Evolutionary conservation across 2,113 vertebrate species (phyloP).

Genomic region (Pygoscelis antarcticus): DNA sequence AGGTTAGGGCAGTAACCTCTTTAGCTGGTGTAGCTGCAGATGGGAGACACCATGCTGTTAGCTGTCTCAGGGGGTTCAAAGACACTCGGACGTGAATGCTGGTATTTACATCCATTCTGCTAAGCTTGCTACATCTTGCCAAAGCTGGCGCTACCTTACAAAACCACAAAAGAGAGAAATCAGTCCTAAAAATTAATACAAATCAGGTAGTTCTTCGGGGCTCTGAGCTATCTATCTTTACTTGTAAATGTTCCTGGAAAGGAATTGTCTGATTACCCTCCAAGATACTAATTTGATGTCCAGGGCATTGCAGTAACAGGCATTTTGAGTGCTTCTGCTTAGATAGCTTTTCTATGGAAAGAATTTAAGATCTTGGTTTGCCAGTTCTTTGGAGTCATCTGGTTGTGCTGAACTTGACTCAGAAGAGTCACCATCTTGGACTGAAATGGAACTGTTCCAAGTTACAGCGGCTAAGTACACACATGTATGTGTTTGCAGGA

Average conservation of each 20-base stretch:
- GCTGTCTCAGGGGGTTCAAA: neutral
- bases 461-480: neutral
- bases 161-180: neutral
- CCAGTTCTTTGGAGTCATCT: neutral
- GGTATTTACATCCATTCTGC: neutral
- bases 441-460: neutral
- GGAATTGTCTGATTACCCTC: neutral
- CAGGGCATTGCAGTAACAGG: neutral
- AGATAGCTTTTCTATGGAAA: constrained; percentile 21
- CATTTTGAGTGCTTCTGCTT: neutral
- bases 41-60: rapidly evolving
- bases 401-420: constrained; percentile 6
- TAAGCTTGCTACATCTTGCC: neutral
- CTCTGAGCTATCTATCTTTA: neutral
- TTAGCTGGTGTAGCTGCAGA: neutral
- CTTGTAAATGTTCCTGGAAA: neutral
- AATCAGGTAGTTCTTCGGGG: neutral
- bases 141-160: neutral
- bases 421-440: neutral
- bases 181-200: neutral
- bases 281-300: neutral
- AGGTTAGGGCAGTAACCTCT: neutral
- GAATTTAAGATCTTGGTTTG: constrained; percentile 1
- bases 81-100: rapidly evolving
- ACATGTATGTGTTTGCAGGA: neutral